Evolutionary conservation across 2,888 invertebrate genomes (phyloP).

Genomic region (Perizoma affinitatum): DNA sequence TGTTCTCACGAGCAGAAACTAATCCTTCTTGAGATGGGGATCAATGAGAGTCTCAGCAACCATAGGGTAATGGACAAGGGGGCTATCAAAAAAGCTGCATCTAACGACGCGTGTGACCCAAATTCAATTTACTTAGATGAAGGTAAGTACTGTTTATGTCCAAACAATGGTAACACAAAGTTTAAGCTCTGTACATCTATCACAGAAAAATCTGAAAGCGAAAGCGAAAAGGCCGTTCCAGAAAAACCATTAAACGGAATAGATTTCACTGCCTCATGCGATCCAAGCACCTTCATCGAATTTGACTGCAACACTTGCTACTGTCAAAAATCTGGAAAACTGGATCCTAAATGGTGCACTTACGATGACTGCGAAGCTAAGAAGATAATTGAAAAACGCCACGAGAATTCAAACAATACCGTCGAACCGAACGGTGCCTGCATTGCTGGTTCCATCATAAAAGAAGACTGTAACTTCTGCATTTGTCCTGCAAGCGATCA

Average conservation of each 20-base stretch:
- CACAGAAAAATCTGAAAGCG: constrained; percentile 15
- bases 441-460: constrained; percentile 62
- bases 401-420: constrained; percentile 39
- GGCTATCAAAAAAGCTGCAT: constrained; percentile 44
- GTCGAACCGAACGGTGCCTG: constrained; percentile 48
- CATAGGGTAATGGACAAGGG: constrained; percentile 48
- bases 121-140: constrained; percentile 59
- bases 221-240: constrained; percentile 3
- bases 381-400: constrained; percentile 48
- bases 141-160: constrained; percentile 65
- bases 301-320: constrained; percentile 76
- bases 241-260: constrained; percentile 28
- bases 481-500: constrained; percentile 67
- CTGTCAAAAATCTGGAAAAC: constrained; percentile 65
- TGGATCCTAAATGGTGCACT: constrained; percentile 75
- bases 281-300: constrained; percentile 68
- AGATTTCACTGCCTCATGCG: constrained; percentile 56
- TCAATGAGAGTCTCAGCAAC: constrained; percentile 48
- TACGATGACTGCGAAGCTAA: constrained; percentile 70
- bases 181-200: constrained; percentile 57
- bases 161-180: constrained; percentile 54
- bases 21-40: constrained; percentile 56
- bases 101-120: constrained; percentile 53
- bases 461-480: constrained; percentile 72
- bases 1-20: constrained; percentile 64